phyloP scores from a whole-genome alignment of 2,888 invertebrate species.

The Lutraria lutraria region DNA sequence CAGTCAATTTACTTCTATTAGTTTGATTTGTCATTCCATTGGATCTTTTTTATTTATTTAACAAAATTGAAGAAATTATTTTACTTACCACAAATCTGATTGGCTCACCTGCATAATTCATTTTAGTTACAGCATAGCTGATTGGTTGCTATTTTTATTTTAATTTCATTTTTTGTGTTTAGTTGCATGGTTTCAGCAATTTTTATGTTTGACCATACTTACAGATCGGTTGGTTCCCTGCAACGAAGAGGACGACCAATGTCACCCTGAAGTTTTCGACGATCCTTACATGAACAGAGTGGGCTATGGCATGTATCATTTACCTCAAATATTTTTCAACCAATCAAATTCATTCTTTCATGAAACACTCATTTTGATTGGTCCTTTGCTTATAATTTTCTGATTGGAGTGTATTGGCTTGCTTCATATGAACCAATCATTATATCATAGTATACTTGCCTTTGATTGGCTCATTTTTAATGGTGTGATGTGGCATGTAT shows the following conservation, averaged over 20 bases:
- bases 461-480: slow-evolving; percentile 3
- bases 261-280: slow-evolving; percentile 73
- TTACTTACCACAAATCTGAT: not conserved
- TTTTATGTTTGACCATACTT: slow-evolving; percentile 56
- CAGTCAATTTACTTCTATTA: too few relatives aligned
- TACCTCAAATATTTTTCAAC: slow-evolving; percentile 40
- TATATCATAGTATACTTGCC: not conserved
- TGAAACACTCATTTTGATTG: not conserved
- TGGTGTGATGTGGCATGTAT: not conserved
- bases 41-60: too few relatives aligned
- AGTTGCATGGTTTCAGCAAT: slow-evolving; percentile 69
- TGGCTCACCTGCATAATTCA: not conserved
- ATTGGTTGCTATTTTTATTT: slow-evolving; percentile 43
- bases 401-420: not conserved
- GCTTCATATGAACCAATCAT: not conserved
- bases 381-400: not conserved
- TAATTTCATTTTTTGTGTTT: slow-evolving; percentile 36
- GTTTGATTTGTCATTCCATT: too few relatives aligned
- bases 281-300: slow-evolving; percentile 78
- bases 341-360: slow-evolving; percentile 11
- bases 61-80: not conserved
- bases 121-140: slow-evolving; percentile 38
- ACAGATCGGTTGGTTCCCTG: slow-evolving; percentile 75
- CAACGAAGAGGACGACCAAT: slow-evolving; percentile 77
- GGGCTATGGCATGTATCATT: slow-evolving; percentile 83